Evolutionary conservation across 2,888 invertebrate genomes (phyloP), one percentile per base, ranked within the genome.

Genomic region (Conomelus anceps): DNA sequence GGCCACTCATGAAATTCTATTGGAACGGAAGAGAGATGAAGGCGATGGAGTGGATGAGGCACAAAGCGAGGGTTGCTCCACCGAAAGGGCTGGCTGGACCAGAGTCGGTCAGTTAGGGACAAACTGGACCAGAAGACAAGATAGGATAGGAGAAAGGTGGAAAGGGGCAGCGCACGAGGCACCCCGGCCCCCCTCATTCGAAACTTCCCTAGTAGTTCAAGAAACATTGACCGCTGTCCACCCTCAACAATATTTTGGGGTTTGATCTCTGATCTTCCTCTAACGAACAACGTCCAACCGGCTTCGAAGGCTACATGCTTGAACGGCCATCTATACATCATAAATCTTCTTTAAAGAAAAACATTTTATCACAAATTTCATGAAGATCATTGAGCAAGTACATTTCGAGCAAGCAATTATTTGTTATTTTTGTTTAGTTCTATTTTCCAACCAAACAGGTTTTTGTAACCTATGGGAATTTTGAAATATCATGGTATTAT

Each of bases 1-100:
- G 86, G 86, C 29, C 24, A 86, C 86, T 86, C 86, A 86, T 86
- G 86, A 86, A 86, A 86, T 86, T 86, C 86, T 86, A 86, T 86
- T 23, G 86, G 23, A 86, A 63, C 63, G 63, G n/a, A 63, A 26
- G 26, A 26, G 26, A 26, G 26, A 26, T 26, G 26, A 26, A 63
- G 63, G 63, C 63, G 63, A 20, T 63, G 63, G 63, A 63, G 63
- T 63, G 63, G 63, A 63, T 63, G 63, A 63, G 63, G 63, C 63
- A 63, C 63, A 63, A 63, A 63, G 63, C n/a, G 63, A 63, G n/a
- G 13, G 3, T 63, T n/a, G 63, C n/a, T 63, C 63, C 63, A n/a
- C n/a, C 63, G n/a, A 63, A 63, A 63, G 63, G 63, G 63, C 20
- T n/a, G n/a, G n/a, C 63, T n/a, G n/a, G n/a, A n/a, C n/a, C n/a